phyloP scores from a whole-genome alignment of 2,113 vertebrate species.

The Cercocebus atys region DNA sequence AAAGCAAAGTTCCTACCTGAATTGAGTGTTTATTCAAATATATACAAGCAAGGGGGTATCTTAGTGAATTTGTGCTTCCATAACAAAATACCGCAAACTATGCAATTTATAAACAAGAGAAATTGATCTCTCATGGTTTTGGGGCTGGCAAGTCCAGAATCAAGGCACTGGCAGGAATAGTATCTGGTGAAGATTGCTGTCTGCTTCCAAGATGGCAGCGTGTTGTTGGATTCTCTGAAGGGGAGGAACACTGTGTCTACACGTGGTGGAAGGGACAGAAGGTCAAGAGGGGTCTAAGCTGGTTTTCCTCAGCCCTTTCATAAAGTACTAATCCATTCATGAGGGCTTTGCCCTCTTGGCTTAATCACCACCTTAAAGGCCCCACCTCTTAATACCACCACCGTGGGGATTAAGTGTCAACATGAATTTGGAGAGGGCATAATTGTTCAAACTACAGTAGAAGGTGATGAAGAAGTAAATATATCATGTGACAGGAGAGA shows the following conservation, averaged over 20 bases:
- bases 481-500: background rate
- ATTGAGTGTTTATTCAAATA: background rate
- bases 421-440: background rate
- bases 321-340: background rate
- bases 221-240: background rate
- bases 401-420: background rate
- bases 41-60: background rate
- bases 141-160: background rate
- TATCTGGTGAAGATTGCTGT: background rate
- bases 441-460: background rate
- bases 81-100: background rate
- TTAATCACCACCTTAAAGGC: background rate
- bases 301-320: background rate
- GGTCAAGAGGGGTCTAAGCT: background rate
- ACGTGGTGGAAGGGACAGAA: background rate
- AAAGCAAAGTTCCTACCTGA: background rate
- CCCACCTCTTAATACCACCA: background rate
- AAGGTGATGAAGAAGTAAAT: background rate
- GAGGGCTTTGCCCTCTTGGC: background rate
- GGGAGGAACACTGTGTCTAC: background rate
- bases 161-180: background rate
- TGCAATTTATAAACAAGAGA: background rate
- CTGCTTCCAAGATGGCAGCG: background rate
- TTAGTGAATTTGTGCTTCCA: background rate
- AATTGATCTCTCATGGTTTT: background rate